Conservation (phyloP, 2,797 vertebrate genomes). For the Cyclura pinguis region DNA sequence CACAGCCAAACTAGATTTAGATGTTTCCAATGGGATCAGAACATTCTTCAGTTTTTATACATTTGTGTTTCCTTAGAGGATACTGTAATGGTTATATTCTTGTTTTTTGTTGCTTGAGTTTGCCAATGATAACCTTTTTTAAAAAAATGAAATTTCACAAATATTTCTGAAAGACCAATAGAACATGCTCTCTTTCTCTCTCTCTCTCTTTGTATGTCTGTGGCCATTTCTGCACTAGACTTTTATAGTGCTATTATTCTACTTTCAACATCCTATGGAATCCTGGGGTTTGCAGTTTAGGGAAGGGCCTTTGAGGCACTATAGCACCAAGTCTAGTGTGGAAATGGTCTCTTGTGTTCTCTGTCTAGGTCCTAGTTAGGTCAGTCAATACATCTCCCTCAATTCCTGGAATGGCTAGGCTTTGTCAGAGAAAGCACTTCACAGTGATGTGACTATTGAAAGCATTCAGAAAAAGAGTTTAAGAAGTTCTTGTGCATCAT, state of each 20-base stretch:
- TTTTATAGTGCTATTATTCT: no score
- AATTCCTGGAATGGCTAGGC: background rate
- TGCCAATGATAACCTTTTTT: background rate
- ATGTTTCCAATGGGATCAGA: constrained; percentile 53
- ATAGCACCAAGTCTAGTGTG: no score
- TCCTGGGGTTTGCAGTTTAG: no score
- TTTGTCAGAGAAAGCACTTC: background rate
- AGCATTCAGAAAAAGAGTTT: constrained; percentile 1
- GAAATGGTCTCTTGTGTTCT: background rate
- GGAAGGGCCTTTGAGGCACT: no score
- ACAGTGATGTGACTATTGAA: constrained; percentile 27
- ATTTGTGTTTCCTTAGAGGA: constrained; percentile 38
- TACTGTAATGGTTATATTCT: no score
- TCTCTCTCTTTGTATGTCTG: background rate
- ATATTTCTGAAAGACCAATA: constrained; percentile 5
- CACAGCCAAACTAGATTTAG: background rate
- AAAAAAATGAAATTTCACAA: background rate
- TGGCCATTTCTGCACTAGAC: background rate
- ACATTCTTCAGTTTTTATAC: constrained; percentile 31
- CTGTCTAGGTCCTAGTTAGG: background rate
- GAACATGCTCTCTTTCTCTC: background rate
- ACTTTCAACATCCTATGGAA: no score
- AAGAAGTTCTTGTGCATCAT: background rate
- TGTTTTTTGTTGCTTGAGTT: background rate
- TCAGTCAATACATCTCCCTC: background rate